Evolutionary conservation across 1,140 invertebrate species (phyloP), one percentile per base, ranked within the genome.

Genomic region (Antheraea pernyi): DNA sequence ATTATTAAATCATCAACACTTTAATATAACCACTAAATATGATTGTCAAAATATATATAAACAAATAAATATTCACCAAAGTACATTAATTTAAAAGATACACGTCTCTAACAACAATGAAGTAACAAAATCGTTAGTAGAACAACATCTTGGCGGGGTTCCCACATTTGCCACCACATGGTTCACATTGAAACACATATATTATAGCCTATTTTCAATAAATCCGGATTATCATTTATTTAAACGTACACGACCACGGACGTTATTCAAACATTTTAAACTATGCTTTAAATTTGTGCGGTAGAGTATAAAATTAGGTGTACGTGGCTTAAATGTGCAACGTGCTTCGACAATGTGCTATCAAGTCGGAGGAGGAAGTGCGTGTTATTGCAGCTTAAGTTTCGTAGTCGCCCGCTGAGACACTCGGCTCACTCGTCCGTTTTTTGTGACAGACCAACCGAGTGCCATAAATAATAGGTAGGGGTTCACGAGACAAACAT

Each of bases 391-490:
- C 90, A 92, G 90, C 90, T 91, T 91, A 90, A 81, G 84, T 81
- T 85, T 84, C 75, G 79, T 71, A 85, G 85, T 79, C 84, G 88
- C 90, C 90, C 82, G 90, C 88, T 92, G 90, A 87, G 90, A 85
- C 84, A 88, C 90, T 89, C 83, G 84, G 83, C 71, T 84, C 88
- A 91, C 85, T 87, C 86, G 88, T 82, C 86, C 78, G 78, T 92
- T 92, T 91, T 92, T 91, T 91, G 85, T 90, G 87, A 91, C 88
- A 92, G 88, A 88, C 85, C 84, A 89, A 91, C 83, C 80, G 85
- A 91, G 78, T 87, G 84, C 90, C 90, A 92, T 92, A 92, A 92
- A 92, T 92, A 92, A 92, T 91, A 92, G 88, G 86, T 85, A 89
- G 86, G 89, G 88, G 88, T 86, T 82, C 82, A 76, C 83, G 82